These are phyloP conservation scores for Eretmocerus hayati DNA, from an alignment of 2,888 invertebrate species.

Conservation along the genomic window DNA sequence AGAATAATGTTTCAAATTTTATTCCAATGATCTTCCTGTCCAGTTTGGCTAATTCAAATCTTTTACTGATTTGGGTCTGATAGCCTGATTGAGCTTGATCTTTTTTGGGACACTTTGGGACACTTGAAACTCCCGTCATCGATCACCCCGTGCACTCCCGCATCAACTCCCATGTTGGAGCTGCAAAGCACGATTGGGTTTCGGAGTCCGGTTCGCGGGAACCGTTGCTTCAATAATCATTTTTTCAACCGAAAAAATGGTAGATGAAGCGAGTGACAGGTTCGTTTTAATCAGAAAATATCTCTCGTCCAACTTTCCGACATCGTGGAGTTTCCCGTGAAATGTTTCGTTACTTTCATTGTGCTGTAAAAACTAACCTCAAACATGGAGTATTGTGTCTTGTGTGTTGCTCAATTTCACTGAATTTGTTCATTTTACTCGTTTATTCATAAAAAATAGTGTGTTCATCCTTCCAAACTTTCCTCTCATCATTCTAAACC, in stretches of 20 bases:
- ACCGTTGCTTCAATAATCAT: slow-evolving; percentile 29
- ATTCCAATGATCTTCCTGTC: too few species aligned
- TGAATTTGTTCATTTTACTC: neutral
- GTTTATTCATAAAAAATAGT: neutral
- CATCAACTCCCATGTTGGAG: too few species aligned
- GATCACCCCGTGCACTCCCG: too few species aligned
- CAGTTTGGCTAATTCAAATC: too few species aligned
- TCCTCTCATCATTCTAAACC: too few species aligned
- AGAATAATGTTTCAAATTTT: too few species aligned
- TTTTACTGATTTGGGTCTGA: too few species aligned
- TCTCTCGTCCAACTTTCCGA: neutral
- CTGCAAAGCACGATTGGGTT: too few species aligned
- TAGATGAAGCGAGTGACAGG: slow-evolving; percentile 46
- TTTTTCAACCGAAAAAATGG: slow-evolving; percentile 26
- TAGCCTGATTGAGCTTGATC: too few species aligned
- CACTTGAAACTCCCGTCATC: too few species aligned
- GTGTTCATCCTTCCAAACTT: too few species aligned
- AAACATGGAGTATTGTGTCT: neutral
- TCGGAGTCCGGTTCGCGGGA: slow-evolving; percentile 27
- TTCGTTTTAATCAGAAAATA: slow-evolving; percentile 30
- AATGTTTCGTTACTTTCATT: neutral
- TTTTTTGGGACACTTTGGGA: too few species aligned
- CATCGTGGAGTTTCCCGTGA: neutral
- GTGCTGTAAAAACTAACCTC: neutral
- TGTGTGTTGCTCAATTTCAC: slow-evolving; percentile 13